phyloP scores from a whole-genome alignment of 2,888 invertebrate species.

The Netelia inedita region DNA sequence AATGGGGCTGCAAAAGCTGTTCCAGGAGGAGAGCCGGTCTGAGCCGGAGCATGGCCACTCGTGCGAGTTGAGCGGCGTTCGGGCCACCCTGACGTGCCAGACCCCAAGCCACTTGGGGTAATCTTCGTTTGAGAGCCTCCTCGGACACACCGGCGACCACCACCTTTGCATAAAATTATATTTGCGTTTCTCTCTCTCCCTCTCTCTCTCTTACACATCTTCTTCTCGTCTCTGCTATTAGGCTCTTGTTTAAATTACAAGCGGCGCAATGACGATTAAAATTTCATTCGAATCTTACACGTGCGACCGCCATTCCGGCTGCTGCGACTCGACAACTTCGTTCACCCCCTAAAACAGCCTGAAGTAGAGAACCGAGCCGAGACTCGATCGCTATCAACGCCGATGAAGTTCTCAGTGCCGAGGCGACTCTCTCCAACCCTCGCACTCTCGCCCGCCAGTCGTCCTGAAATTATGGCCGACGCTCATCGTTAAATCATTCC shows the following conservation, averaged over 20 bases:
- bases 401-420: conserved; percentile 86
- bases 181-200: conserved; percentile 26
- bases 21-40: conserved; percentile 86
- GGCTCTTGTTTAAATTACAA: conserved; percentile 1
- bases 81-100: conserved; percentile 86
- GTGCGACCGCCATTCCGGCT: conserved; percentile 84
- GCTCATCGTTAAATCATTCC: background rate
- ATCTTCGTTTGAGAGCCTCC: conserved; percentile 82
- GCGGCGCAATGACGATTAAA: conserved; percentile 23
- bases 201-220: background rate
- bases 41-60: conserved; percentile 85
- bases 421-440: conserved; percentile 87
- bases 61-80: conserved; percentile 84
- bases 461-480: conserved; percentile 82
- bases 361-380: conserved; percentile 88
- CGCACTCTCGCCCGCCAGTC: conserved; percentile 87
- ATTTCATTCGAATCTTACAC: conserved; percentile 73
- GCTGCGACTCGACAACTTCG: conserved; percentile 86
- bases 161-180: conserved; percentile 72
- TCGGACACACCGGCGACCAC: conserved; percentile 80
- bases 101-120: conserved; percentile 84
- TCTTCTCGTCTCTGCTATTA: background rate
- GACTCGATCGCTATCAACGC: conserved; percentile 87
- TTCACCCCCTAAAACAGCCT: conserved; percentile 89
- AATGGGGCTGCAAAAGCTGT: conserved; percentile 85